Conservation (phyloP, 2,113 vertebrate genomes). For the Equus przewalskii region DNA sequence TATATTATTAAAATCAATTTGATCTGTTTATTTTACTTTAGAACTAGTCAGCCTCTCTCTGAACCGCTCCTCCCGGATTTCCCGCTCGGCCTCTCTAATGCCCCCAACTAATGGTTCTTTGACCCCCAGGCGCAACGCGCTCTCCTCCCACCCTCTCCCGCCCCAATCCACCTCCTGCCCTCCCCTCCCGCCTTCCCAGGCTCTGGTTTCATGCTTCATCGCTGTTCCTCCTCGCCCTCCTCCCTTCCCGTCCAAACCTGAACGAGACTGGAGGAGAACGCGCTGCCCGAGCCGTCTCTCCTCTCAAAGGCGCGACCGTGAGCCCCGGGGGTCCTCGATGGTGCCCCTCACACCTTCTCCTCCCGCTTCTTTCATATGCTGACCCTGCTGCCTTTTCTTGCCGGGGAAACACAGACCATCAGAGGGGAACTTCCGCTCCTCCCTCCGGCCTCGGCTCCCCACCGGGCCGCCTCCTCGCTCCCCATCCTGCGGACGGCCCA, state of each 20-base stretch:
- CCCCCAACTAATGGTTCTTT: no score
- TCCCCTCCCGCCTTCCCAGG: neutral
- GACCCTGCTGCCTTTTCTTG: neutral
- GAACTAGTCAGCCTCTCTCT: neutral
- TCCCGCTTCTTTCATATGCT: neutral
- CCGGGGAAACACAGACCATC: neutral
- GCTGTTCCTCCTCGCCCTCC: accelerated
- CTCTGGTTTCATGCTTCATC: neutral
- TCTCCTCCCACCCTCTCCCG: neutral
- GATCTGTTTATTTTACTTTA: neutral
- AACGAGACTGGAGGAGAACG: neutral
- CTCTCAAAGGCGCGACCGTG: accelerated
- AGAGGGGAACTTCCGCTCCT: neutral
- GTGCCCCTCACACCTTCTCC: no score
- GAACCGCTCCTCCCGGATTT: neutral
- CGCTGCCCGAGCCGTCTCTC: no score
- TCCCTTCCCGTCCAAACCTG: no score
- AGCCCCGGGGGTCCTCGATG: neutral
- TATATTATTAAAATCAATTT: neutral
- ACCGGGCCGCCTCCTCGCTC: accelerated
- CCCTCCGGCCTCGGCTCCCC: accelerated
- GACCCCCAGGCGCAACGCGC: accelerated
- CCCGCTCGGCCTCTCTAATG: accelerated
- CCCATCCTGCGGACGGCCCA: neutral
- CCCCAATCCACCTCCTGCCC: neutral